Base-by-base conservation (phyloP, 2,797 vertebrate species). In the Mycteria americana region DNA sequence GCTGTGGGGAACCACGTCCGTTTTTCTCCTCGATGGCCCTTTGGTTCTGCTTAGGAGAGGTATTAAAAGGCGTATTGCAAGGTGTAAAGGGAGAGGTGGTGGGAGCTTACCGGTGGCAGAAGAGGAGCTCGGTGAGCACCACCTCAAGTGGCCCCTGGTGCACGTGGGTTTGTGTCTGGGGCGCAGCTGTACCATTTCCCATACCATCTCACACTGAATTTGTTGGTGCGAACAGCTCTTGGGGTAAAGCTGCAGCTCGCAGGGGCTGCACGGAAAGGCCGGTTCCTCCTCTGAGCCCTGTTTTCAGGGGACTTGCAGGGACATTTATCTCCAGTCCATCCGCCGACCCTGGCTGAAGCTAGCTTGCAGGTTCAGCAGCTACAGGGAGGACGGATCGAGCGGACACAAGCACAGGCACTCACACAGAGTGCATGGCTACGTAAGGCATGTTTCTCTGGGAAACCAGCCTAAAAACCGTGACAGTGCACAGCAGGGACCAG, bases 321-420 rank as follows among this genome's bases (percentile, higher is more conserved):
- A 19, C 2, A 3, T 70, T 79, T 23, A 2, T 25, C 54, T 69
- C 54, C 0, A 0, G 4, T 24, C 18, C 2, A 0, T 14, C 27
- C 0, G 0, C 19, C 1, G 2, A 17, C 30, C 37, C 41, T 13
- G 33, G 35, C 0, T 51, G 62, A 45, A 68, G 62, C 8, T 13
- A 8, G 14, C 37, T n/a, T 63, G 54, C 60, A 37, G 39, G 63
- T 54, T 59, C 64, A 57, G 23, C 54, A 84, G 84, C 45, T 56
- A 5, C 46, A 25, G 37, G 24, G 37, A 74, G 59, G 41, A 75
- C 30, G 54, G 80, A 35, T 39, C 13, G 35, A 78, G 63, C 0
- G 0, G 24, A 9, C 21, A 9, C 0, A 0, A 64, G 67, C 72
- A 7, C 80, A 31, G 39, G 37, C 10, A 4, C 60, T 91, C 48